Conservation (phyloP, 2,113 vertebrate species). For the Regulus satrapa region DNA sequence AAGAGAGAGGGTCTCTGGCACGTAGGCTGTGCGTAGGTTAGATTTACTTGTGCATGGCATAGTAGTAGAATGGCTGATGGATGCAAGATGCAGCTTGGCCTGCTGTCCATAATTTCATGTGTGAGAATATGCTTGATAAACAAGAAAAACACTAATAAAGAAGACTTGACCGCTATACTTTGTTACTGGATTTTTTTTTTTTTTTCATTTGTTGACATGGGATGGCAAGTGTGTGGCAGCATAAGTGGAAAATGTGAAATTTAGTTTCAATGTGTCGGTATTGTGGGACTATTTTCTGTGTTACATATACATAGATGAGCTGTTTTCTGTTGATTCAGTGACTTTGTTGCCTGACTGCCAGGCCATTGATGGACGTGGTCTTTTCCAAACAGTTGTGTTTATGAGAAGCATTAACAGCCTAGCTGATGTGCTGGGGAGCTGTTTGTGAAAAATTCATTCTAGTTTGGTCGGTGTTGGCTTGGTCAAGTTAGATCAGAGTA, state of each 20-base stretch:
- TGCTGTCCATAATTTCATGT: not conserved
- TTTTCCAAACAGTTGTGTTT: not conserved
- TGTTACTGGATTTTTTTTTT: not conserved
- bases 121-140: not conserved
- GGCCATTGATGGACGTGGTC: not conserved
- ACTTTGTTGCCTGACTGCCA: not conserved
- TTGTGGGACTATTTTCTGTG: not conserved
- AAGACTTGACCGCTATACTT: not conserved
- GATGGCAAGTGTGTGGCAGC: not conserved
- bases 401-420: not conserved
- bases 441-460: not conserved
- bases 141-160: not conserved
- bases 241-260: not conserved
- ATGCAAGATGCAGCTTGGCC: not conserved
- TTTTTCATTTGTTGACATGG: not conserved
- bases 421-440: not conserved
- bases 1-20: not conserved
- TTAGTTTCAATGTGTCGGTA: not conserved
- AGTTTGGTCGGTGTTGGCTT: not conserved
- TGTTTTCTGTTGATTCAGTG: not conserved
- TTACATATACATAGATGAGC: not conserved
- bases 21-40: rapidly evolving
- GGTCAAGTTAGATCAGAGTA: not conserved
- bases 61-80: not conserved
- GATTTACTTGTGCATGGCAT: rapidly evolving